Conservation (phyloP, 2,797 vertebrate genomes). For the Chromis chromis region DNA sequence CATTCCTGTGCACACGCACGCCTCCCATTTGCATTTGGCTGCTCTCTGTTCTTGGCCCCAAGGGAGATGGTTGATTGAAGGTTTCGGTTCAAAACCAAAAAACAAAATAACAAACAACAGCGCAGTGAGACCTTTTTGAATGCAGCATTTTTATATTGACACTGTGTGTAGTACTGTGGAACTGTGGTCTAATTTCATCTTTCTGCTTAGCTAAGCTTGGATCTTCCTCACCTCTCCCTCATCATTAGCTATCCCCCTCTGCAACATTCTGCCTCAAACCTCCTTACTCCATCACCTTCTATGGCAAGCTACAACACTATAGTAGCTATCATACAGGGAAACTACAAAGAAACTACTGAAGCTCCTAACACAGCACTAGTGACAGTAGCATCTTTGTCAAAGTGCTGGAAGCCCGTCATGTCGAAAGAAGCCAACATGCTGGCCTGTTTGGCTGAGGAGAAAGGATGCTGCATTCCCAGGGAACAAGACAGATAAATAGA, state of each 20-base stretch:
- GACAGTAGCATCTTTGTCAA: slow-evolving; percentile 74
- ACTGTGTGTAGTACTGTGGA: slow-evolving; percentile 55
- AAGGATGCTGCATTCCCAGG: slow-evolving; percentile 72
- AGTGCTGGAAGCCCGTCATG: slow-evolving; percentile 64
- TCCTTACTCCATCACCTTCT: slow-evolving; percentile 81
- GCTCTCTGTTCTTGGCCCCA: slow-evolving; percentile 59
- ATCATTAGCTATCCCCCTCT: slow-evolving; percentile 76
- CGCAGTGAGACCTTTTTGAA: slow-evolving; percentile 49
- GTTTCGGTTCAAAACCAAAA: slow-evolving; percentile 70
- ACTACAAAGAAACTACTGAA: slow-evolving; percentile 70
- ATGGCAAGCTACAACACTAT: slow-evolving; percentile 45
- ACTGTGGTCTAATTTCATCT: slow-evolving; percentile 73
- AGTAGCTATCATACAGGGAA: slow-evolving; percentile 52
- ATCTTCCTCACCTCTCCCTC: slow-evolving; percentile 77
- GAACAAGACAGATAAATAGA: slow-evolving; percentile 70
- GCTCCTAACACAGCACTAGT: slow-evolving; percentile 57
- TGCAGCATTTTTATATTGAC: slow-evolving; percentile 60
- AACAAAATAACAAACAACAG: slow-evolving; percentile 62
- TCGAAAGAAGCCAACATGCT: slow-evolving; percentile 72
- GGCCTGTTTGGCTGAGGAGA: slow-evolving; percentile 71
- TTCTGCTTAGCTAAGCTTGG: slow-evolving; percentile 82
- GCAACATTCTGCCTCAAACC: slow-evolving; percentile 53
- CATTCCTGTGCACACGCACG: slow-evolving; percentile 53
- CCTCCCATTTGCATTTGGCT: slow-evolving; percentile 61
- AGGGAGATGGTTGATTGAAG: slow-evolving; percentile 72